Evolutionary conservation across 2,888 invertebrate species (phyloP).

Genomic region (Meiosimyza decipiens): DNA sequence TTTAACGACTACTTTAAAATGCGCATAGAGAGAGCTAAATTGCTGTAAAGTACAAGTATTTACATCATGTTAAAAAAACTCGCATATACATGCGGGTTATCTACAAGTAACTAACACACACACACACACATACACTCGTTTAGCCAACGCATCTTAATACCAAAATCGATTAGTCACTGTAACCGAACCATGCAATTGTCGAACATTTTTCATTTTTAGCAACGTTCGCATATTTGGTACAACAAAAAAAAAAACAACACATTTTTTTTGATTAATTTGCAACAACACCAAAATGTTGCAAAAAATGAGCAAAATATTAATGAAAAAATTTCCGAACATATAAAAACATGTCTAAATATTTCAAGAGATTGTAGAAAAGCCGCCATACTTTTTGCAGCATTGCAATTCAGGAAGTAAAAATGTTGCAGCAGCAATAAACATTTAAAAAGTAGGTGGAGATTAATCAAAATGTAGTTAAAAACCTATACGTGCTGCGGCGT

Average conservation of each 20-base stretch:
- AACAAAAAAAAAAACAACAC: not conserved
- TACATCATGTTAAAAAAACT: too few relatives aligned
- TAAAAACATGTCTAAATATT: slow-evolving; percentile 2
- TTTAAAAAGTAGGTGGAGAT: slow-evolving; percentile 34
- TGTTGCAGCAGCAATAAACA: not conserved
- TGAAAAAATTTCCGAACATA: slow-evolving; percentile 7
- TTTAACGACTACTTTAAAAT: too few relatives aligned
- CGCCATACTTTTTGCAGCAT: not conserved
- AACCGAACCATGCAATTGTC: slow-evolving; percentile 55
- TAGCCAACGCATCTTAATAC: slow-evolving; percentile 39
- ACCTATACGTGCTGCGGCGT: slow-evolving; percentile 5
- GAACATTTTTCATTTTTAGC: slow-evolving; percentile 52
- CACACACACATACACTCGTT: too few relatives aligned
- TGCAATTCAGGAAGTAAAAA: slow-evolving; percentile 43
- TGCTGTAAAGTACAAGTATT: too few relatives aligned
- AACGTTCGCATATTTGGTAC: slow-evolving; percentile 10
- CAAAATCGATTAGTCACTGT: slow-evolving; percentile 59
- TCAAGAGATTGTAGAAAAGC: not conserved
- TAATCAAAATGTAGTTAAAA: slow-evolving; percentile 32
- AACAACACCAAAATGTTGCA: slow-evolving; percentile 18
- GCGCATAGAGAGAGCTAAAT: too few relatives aligned
- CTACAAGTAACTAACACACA: too few relatives aligned
- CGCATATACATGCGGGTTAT: too few relatives aligned
- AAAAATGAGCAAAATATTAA: slow-evolving; percentile 1
- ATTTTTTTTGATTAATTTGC: slow-evolving; percentile 14